Conservation (phyloP, 2,113 vertebrate genomes). For the Melanocharis versteri region DNA sequence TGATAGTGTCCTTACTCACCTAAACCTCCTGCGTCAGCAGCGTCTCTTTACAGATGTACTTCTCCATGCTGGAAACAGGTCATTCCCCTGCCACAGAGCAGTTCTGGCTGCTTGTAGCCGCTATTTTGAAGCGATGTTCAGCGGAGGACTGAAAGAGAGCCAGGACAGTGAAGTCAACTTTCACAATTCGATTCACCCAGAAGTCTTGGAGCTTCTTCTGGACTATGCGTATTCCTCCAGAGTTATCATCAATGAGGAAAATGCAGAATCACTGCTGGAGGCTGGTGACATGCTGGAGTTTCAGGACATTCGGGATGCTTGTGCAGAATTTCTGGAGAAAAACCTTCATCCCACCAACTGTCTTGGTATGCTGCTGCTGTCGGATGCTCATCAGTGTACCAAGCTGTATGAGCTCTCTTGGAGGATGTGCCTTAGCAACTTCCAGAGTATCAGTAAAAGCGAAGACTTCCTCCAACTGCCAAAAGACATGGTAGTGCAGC, state of each 20-base stretch:
- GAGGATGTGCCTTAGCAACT: slow-evolving; percentile 84
- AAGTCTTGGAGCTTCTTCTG: slow-evolving; percentile 80
- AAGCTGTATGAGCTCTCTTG: slow-evolving; percentile 82
- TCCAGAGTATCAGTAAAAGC: slow-evolving; percentile 79
- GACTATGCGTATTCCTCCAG: slow-evolving; percentile 83
- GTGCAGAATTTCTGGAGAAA: slow-evolving; percentile 83
- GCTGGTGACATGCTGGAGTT: slow-evolving; percentile 83
- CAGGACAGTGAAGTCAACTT: slow-evolving; percentile 84
- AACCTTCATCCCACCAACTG: slow-evolving; percentile 83
- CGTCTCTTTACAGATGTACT: slow-evolving; percentile 82
- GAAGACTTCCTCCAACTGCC: slow-evolving; percentile 83
- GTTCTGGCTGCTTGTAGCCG: slow-evolving; percentile 82
- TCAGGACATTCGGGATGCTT: slow-evolving; percentile 81
- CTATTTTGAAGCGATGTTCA: slow-evolving; percentile 85
- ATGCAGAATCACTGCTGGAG: slow-evolving; percentile 79
- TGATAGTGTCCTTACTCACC: slow-evolving; percentile 81
- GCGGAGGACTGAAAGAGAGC: slow-evolving; percentile 80
- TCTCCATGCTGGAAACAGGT: slow-evolving; percentile 78
- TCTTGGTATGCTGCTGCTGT: slow-evolving; percentile 81
- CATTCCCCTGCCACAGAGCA: slow-evolving; percentile 81
- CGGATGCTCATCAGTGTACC: slow-evolving; percentile 81
- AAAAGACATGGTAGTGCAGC: slow-evolving; percentile 81
- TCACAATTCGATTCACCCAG: slow-evolving; percentile 81
- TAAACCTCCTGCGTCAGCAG: slow-evolving; percentile 82
- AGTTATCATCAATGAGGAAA: slow-evolving; percentile 83